Evolutionary conservation across 2,888 invertebrate species (phyloP).

Genomic region (Stenoptilia bipunctidactyla): DNA sequence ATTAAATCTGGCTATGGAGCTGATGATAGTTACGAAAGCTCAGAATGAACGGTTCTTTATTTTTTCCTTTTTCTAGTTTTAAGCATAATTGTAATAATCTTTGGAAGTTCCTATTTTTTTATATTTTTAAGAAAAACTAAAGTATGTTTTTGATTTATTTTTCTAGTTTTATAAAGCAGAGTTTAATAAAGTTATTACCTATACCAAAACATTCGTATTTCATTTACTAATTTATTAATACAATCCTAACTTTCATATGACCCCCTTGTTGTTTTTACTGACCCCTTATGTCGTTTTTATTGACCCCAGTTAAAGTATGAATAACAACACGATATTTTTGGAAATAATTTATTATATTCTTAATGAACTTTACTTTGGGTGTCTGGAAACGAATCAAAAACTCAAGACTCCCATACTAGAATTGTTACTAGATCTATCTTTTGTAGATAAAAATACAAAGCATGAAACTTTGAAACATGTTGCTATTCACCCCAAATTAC

Average conservation of each 20-base stretch:
- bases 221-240: neutral
- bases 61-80: too few species aligned
- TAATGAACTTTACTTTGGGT: conserved; percentile 1
- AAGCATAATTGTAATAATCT: neutral
- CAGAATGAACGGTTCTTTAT: too few species aligned
- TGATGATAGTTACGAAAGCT: too few species aligned
- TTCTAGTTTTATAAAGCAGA: too few species aligned
- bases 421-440: neutral
- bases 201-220: neutral
- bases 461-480: conserved; percentile 1
- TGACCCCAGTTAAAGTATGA: conserved; percentile 1
- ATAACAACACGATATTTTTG: conserved; percentile 5
- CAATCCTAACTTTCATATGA: too few species aligned
- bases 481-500: conserved; percentile 4
- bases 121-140: neutral
- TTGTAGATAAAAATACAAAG: neutral
- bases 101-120: neutral
- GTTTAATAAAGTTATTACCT: neutral
- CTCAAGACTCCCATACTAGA: conserved; percentile 2
- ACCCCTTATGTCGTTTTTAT: conserved; percentile 3
- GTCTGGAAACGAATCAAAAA: neutral
- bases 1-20: neutral
- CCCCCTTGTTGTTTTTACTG: neutral
- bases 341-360: neutral
- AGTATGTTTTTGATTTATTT: too few species aligned